Percentiles rank a stretch among this genome's conserved stretches.
phyloP scores from a whole-genome alignment of 2,797 vertebrate genomes.

The Centroberyx gerrardi region DNA sequence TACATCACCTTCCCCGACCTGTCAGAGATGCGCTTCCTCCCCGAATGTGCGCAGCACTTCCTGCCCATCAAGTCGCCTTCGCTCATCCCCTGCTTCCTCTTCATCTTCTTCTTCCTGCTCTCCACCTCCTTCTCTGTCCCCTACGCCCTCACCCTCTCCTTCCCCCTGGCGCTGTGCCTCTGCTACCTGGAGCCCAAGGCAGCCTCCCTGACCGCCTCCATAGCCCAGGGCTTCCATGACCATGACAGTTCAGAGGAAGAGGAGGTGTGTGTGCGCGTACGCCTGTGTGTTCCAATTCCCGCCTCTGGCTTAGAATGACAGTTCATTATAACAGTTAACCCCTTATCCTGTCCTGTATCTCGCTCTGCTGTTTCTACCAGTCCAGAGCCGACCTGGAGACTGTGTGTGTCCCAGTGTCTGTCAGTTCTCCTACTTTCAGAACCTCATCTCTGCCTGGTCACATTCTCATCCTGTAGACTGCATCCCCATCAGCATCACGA shows the following conservation, averaged over 20 bases:
- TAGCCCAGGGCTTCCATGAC: slow-evolving; percentile 96
- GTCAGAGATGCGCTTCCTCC: slow-evolving; percentile 93
- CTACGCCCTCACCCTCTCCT: slow-evolving; percentile 98
- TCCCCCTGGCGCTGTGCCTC: slow-evolving; percentile 99
- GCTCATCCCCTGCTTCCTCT: slow-evolving; percentile 98
- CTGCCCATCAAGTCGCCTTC: slow-evolving; percentile 96
- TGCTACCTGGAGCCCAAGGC: slow-evolving; percentile 99
- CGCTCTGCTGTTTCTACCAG: slow-evolving; percentile 68
- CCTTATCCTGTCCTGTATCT: slow-evolving; percentile 58
- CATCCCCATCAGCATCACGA: slow-evolving; percentile 67
- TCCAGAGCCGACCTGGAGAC: slow-evolving; percentile 77
- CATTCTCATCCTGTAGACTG: slow-evolving; percentile 66
- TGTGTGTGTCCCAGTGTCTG: slow-evolving; percentile 85
- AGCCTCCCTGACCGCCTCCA: slow-evolving; percentile 96
- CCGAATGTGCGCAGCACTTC: slow-evolving; percentile 93
- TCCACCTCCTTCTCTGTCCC: slow-evolving; percentile 98
- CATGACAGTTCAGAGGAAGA: slow-evolving; percentile 99
- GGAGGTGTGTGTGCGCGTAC: slow-evolving; percentile 83
- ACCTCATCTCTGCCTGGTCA: slow-evolving; percentile 92
- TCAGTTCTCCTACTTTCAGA: slow-evolving; percentile 95
- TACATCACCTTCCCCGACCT: slow-evolving; percentile 96
- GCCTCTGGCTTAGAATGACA: slow-evolving; percentile 64
- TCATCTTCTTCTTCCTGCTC: slow-evolving; percentile 99
- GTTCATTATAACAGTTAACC: slow-evolving; percentile 60
- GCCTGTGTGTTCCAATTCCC: slow-evolving; percentile 77